phyloP scores from a whole-genome alignment of 2,113 vertebrate species.

The Bubo scandiacus region DNA sequence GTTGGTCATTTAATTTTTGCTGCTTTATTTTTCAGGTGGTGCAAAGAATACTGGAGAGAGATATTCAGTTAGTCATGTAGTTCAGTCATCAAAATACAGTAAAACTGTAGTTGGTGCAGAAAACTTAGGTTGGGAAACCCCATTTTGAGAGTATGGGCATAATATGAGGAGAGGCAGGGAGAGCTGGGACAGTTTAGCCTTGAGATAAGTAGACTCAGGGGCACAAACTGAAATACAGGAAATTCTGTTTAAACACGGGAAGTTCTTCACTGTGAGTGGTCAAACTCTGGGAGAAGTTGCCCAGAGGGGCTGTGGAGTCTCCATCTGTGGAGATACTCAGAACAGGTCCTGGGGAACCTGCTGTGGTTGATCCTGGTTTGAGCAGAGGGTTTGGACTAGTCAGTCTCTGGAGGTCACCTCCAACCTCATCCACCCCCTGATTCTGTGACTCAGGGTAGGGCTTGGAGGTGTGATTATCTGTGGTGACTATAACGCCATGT shows the following conservation, averaged over 20 bases:
- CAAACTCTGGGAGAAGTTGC: background rate
- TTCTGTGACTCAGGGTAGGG: background rate
- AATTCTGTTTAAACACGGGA: background rate
- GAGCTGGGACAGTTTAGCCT: background rate
- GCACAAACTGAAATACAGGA: background rate
- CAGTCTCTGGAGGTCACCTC: background rate
- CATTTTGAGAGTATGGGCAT: background rate
- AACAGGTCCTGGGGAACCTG: background rate
- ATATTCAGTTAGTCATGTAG: background rate
- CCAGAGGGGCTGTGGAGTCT: background rate
- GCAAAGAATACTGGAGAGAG: background rate
- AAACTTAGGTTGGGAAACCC: background rate
- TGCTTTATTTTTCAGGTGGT: background rate
- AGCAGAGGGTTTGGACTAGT: background rate
- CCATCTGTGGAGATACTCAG: accelerated
- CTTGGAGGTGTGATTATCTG: background rate
- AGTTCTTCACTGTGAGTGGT: background rate
- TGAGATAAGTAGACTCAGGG: background rate
- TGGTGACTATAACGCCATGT: background rate
- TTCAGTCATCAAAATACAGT: background rate
- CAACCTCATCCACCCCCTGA: background rate
- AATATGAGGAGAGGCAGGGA: background rate
- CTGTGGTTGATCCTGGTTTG: background rate
- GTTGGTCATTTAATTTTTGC: background rate
- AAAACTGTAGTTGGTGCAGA: background rate